These are phyloP conservation scores for Lapara coniferarum DNA, from an alignment of 2,888 invertebrate species.

Conservation along the genomic window DNA sequence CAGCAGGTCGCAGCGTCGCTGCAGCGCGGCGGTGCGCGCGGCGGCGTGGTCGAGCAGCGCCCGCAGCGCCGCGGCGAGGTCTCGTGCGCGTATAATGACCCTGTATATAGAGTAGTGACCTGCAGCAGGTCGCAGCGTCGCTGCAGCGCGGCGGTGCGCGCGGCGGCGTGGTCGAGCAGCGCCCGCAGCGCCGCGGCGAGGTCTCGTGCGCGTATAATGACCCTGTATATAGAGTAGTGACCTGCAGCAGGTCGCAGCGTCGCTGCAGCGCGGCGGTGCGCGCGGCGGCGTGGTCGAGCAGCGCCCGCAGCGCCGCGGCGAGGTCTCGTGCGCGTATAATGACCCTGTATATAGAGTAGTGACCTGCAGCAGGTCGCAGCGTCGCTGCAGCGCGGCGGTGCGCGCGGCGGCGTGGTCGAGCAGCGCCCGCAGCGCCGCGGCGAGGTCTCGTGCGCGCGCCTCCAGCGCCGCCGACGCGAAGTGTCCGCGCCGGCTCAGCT, in stretches of 20 bases:
- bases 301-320: slow-evolving; percentile 86
- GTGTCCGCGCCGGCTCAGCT: slow-evolving; percentile 93
- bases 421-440: slow-evolving; percentile 87
- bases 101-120: slow-evolving; percentile 47
- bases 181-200: slow-evolving; percentile 88
- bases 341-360: no score
- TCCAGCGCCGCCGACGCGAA: slow-evolving; percentile 91
- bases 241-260: slow-evolving; percentile 61
- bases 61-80: slow-evolving; percentile 87
- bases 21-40: slow-evolving; percentile 87
- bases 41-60: slow-evolving; percentile 89
- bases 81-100: no score
- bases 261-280: slow-evolving; percentile 87
- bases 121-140: slow-evolving; percentile 60
- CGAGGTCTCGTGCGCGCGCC: slow-evolving; percentile 86
- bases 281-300: slow-evolving; percentile 89
- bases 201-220: no score
- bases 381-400: slow-evolving; percentile 85
- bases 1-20: slow-evolving; percentile 64
- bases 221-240: no score
- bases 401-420: slow-evolving; percentile 89
- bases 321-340: slow-evolving; percentile 88
- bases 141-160: slow-evolving; percentile 87
- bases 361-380: slow-evolving; percentile 60
- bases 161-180: slow-evolving; percentile 88